A percentile compares a stretch with the other conserved stretches of the same genome.
Conservation (phyloP, 2,888 invertebrate species). For the Orthonevra nobilis region DNA sequence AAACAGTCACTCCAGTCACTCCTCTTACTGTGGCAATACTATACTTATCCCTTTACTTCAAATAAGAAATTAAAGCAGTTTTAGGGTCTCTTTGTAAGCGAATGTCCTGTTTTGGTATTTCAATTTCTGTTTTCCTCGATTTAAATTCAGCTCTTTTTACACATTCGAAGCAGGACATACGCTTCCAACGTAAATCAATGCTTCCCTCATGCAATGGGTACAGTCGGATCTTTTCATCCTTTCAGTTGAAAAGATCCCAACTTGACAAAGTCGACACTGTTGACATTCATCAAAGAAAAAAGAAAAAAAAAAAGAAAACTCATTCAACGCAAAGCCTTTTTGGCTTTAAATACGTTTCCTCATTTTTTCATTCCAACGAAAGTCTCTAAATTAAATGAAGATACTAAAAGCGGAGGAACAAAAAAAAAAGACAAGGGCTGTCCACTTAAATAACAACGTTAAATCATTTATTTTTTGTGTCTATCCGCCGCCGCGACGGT, state of each 20-base stretch:
- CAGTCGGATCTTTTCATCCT: conserved; percentile 15
- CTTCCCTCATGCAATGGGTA: conserved; percentile 26
- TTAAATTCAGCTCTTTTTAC: too few species aligned
- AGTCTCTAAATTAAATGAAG: too few species aligned
- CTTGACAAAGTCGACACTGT: conserved; percentile 17
- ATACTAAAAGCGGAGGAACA: neutral
- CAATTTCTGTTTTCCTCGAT: too few species aligned
- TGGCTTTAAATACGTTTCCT: conserved; percentile 1
- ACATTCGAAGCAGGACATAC: neutral
- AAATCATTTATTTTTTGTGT: conserved; percentile 7
- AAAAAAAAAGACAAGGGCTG: conserved; percentile 7
- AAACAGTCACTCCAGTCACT: too few species aligned
- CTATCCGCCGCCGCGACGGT: too few species aligned
- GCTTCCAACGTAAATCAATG: conserved; percentile 26
- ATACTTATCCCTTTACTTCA: too few species aligned
- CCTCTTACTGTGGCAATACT: too few species aligned
- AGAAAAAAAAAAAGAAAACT: neutral
- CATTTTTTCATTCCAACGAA: neutral
- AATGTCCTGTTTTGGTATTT: too few species aligned
- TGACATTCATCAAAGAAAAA: conserved; percentile 4
- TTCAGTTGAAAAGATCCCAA: conserved; percentile 5
- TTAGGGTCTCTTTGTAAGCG: too few species aligned
- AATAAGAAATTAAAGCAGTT: too few species aligned
- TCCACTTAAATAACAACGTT: conserved; percentile 17
- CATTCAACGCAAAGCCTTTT: neutral